Evolutionary conservation across 2,797 vertebrate genomes (phyloP).

Genomic region (Phoeniculus purpureus): DNA sequence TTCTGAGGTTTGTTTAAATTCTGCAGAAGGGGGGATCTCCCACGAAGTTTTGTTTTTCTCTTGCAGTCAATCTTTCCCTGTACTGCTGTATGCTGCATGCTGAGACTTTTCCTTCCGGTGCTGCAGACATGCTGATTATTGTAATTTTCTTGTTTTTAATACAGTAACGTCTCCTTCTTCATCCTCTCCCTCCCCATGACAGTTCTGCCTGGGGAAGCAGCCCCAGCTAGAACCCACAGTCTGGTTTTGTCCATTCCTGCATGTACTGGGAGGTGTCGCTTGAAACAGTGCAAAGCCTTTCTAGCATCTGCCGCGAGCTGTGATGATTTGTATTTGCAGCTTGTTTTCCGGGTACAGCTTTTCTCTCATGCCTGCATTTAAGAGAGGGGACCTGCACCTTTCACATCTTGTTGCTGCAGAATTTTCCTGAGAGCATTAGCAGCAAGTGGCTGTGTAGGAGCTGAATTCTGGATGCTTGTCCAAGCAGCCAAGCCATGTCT

Average conservation of each 20-base stretch:
- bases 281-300: background rate
- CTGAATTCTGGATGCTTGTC: background rate
- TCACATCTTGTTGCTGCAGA: background rate
- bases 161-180: background rate
- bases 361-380: background rate
- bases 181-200: background rate
- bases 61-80: background rate
- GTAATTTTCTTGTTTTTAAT: background rate
- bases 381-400: background rate
- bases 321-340: background rate
- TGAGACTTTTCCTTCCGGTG: background rate
- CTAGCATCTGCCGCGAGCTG: background rate
- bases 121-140: background rate
- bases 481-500: rapidly evolving
- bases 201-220: background rate
- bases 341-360: background rate
- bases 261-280: background rate
- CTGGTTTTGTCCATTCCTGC: background rate
- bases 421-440: background rate
- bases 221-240: background rate
- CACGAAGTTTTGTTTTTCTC: background rate
- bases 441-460: background rate
- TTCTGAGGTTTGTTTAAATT: background rate
- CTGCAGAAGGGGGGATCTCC: background rate
- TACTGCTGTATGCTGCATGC: background rate